A percentile compares a stretch with the other conserved stretches of the same genome.
phyloP scores from a whole-genome alignment of 2,113 vertebrate species.

The Clupea harengus region DNA sequence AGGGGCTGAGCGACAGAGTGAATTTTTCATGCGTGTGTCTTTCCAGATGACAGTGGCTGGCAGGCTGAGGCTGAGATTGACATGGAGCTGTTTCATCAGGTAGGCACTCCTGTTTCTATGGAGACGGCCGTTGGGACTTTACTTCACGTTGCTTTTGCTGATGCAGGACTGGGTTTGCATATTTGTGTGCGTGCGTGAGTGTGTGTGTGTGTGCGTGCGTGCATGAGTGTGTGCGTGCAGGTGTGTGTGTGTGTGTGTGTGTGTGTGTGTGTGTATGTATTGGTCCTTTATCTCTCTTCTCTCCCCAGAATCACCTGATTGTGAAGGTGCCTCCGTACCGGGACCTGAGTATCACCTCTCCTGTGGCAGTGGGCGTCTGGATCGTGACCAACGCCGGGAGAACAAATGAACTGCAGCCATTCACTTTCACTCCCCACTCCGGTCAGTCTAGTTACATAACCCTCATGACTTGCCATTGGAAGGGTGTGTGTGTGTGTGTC shows the following conservation, averaged over 20 bases:
- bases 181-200: background rate
- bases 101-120: slow-evolving; percentile 55
- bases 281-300: background rate
- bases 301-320: slow-evolving; percentile 91
- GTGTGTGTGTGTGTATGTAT: background rate
- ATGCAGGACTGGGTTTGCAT: background rate
- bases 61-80: slow-evolving; percentile 98
- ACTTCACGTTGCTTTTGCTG: background rate
- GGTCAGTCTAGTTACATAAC: slow-evolving; percentile 66
- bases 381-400: slow-evolving; percentile 95
- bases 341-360: slow-evolving; percentile 84
- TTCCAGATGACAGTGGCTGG: slow-evolving; percentile 92
- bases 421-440: slow-evolving; percentile 93
- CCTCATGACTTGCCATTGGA: background rate
- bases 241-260: background rate
- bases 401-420: slow-evolving; percentile 92
- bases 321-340: slow-evolving; percentile 95
- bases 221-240: background rate
- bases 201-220: background rate
- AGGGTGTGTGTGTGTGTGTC: background rate
- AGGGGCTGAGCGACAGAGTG: background rate
- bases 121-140: background rate
- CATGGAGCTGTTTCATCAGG: slow-evolving; percentile 99
- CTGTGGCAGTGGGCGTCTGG: slow-evolving; percentile 90
- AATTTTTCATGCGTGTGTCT: slow-evolving; percentile 44